Conservation (phyloP, 1,140 invertebrate genomes). For the Archivesica marissinica region DNA sequence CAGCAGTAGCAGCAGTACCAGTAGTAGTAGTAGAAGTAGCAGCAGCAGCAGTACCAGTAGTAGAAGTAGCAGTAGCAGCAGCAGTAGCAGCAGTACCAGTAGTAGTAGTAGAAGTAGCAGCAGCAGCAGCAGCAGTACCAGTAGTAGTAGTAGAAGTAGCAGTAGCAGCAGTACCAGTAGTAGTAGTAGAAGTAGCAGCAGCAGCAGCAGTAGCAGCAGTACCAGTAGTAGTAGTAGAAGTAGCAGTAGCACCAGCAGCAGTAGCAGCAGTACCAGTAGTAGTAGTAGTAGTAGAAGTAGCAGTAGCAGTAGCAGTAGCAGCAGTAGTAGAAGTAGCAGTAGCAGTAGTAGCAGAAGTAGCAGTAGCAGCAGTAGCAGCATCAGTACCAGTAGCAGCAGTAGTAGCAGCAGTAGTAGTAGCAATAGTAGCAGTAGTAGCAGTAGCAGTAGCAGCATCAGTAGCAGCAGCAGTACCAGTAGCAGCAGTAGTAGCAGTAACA, state of each 20-base stretch:
- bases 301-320: constrained; percentile 59
- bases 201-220: background rate
- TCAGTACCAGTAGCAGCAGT: no score
- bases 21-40: constrained; percentile 53
- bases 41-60: constrained; percentile 55
- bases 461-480: no score
- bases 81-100: constrained; percentile 49
- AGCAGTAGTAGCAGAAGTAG: no score
- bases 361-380: no score
- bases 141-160: background rate
- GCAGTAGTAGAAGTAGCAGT: constrained; percentile 39
- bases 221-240: background rate
- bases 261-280: constrained; percentile 49
- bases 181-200: background rate
- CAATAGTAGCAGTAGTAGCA: constrained; percentile 36
- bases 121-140: background rate
- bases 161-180: background rate
- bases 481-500: constrained; percentile 54
- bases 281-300: background rate
- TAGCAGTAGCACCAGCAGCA: constrained; percentile 44
- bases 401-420: constrained; percentile 25
- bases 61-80: constrained; percentile 58
- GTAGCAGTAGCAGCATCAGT: no score
- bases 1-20: constrained; percentile 57
- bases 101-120: constrained; percentile 30